Conservation (phyloP, 2,888 invertebrate genomes). For the Microctonus brassicae region DNA sequence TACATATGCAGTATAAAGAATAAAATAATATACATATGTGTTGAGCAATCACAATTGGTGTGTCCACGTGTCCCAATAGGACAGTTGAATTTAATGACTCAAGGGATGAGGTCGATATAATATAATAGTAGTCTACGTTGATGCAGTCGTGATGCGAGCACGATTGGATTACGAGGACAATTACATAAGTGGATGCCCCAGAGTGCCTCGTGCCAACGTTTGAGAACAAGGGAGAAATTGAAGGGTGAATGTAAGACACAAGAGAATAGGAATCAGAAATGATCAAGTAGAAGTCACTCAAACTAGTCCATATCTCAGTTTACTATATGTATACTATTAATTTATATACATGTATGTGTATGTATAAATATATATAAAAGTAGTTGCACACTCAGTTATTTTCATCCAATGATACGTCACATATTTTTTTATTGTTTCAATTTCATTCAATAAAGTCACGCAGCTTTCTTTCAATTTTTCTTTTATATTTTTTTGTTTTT, state of each 20-base stretch:
- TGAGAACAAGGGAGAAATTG: constrained; percentile 15
- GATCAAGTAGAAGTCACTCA: constrained; percentile 22
- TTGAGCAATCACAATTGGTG: constrained; percentile 9
- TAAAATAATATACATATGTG: neutral
- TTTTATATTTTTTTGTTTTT: neutral
- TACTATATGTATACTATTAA: too few species aligned
- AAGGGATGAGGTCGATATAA: constrained; percentile 33
- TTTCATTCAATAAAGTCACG: constrained; percentile 14
- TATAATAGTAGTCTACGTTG: constrained; percentile 23
- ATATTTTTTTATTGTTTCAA: constrained; percentile 43
- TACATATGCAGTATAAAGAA: neutral
- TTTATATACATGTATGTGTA: too few species aligned
- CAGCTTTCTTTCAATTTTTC: constrained; percentile 4
- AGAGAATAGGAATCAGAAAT: too few species aligned
- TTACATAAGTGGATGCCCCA: constrained; percentile 47
- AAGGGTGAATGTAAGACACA: neutral
- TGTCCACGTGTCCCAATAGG: constrained; percentile 22
- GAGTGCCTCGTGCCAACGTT: constrained; percentile 41
- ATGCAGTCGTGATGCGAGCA: constrained; percentile 34
- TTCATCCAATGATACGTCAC: constrained; percentile 31
- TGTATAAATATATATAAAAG: too few species aligned
- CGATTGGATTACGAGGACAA: constrained; percentile 49
- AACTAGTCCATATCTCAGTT: too few species aligned
- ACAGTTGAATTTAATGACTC: constrained; percentile 38
- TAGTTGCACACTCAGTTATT: constrained; percentile 41